Evolutionary conservation across 2,888 invertebrate genomes (phyloP), one percentile per base, ranked within the genome.

Genomic region (Melanotus villosus): DNA sequence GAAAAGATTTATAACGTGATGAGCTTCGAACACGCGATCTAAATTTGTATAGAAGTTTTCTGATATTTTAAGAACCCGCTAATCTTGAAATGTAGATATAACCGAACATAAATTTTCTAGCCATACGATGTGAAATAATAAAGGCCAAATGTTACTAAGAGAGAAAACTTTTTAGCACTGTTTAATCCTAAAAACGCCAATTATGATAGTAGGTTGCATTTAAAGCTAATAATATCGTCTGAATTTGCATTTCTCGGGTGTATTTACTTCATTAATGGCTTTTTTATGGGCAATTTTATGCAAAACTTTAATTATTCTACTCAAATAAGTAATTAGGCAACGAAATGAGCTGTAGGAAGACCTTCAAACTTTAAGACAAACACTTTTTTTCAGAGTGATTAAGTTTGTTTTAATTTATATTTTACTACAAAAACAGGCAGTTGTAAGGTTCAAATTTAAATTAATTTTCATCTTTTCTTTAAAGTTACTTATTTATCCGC

Each of bases 241-340:
- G 18, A 30, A 59, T 43, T 59, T 59, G 18, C 59, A 30, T 43
- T 45, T 45, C 45, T 23, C 18, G 32, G 23, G 30, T 18, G 30
- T 59, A 59, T 59, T 59, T 59, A 59, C 45, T 45, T 45, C 43
- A 59, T 43, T 59, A 59, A 59, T 59, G 59, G 43, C 32, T 59
- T 59, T 59, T 59, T 59, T 59, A 59, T 34, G 34, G 45, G 23
- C 14, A 43, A 12, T 43, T 45, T 59, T 43, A 59, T 41, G 43
- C 59, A 47, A 59, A 59, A 59, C 59, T 59, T 59, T 59, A 59
- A 59, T 59, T 43, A 59, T 59, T 26, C 45, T 16, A n/a, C 23
- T 30, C 30, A 32, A 59, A 30, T 59, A 19, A 34, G 45, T 30
- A 59, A 45, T 59, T 59, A 59, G 10, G 12, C 10, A 18, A 14